phyloP scores from a whole-genome alignment of 1,140 invertebrate genomes.

The Bacillus rossius region DNA sequence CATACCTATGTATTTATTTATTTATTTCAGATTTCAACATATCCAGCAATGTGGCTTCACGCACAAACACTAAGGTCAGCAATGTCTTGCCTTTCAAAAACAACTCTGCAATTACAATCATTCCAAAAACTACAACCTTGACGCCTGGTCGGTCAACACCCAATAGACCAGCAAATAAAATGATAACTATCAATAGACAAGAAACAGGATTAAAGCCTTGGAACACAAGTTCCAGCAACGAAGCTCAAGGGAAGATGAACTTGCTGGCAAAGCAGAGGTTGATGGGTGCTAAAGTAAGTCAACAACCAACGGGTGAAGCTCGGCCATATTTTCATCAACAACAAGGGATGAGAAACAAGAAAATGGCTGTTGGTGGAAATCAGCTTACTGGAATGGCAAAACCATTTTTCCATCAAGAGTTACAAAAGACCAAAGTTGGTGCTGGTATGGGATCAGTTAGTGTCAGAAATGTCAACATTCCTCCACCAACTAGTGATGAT shows the following conservation, averaged over 20 bases:
- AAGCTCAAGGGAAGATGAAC: too few species aligned
- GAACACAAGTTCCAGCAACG: too few species aligned
- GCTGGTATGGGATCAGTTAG: too few species aligned
- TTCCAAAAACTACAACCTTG: constrained; percentile 46
- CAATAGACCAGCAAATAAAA: too few species aligned
- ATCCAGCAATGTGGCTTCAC: background rate
- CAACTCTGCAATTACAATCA: constrained; percentile 60
- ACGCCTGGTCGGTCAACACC: too few species aligned
- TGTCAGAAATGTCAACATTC: background rate
- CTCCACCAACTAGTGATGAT: constrained; percentile 6
- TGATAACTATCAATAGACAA: too few species aligned
- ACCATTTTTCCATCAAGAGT: background rate
- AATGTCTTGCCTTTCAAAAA: constrained; percentile 54
- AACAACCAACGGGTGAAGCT: background rate
- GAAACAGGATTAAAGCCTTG: too few species aligned
- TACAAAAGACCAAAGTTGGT: too few species aligned
- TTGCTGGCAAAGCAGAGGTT: background rate
- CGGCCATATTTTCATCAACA: constrained; percentile 13
- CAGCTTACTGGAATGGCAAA: background rate
- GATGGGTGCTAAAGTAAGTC: background rate
- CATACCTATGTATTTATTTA: too few species aligned
- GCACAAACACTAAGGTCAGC: constrained; percentile 4
- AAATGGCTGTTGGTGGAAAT: background rate
- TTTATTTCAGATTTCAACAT: too few species aligned
- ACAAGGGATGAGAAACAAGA: background rate